phyloP scores from a whole-genome alignment of 2,113 vertebrate species.

The Lucifuga dentata region DNA sequence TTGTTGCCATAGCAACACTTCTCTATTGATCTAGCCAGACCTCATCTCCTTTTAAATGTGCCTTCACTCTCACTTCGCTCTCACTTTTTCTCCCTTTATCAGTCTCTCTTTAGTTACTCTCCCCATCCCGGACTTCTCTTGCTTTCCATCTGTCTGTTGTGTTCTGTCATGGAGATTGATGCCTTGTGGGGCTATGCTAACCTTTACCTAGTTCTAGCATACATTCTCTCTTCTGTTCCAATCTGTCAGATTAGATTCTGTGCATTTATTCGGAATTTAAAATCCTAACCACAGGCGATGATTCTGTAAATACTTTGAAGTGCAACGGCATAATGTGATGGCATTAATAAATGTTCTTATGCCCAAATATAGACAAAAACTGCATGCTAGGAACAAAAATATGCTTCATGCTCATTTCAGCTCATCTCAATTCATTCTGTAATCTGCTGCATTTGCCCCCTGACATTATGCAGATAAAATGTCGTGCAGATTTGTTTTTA shows the following conservation, averaged over 20 bases:
- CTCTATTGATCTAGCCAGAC: slow-evolving; percentile 75
- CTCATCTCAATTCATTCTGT: slow-evolving; percentile 69
- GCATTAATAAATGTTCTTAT: slow-evolving; percentile 78
- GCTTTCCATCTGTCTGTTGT: slow-evolving; percentile 64
- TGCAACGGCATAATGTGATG: slow-evolving; percentile 77
- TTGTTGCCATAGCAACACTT: slow-evolving; percentile 79
- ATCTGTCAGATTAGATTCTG: slow-evolving; percentile 76
- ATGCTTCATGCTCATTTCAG: slow-evolving; percentile 69
- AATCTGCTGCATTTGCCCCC: slow-evolving; percentile 67
- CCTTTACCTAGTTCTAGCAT: slow-evolving; percentile 75
- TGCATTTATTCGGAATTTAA: slow-evolving; percentile 78
- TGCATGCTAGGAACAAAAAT: slow-evolving; percentile 76
- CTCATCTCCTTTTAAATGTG: slow-evolving; percentile 66
- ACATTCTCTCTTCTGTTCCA: slow-evolving; percentile 73
- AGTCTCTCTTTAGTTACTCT: slow-evolving; percentile 65
- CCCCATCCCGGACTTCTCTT: slow-evolving; percentile 48
- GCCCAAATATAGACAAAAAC: slow-evolving; percentile 76
- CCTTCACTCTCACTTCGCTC: slow-evolving; percentile 64
- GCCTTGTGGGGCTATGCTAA: slow-evolving; percentile 72
- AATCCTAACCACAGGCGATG: slow-evolving; percentile 76
- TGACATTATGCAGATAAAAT: slow-evolving; percentile 69
- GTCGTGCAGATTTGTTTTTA: slow-evolving; percentile 49
- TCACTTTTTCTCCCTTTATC: slow-evolving; percentile 54
- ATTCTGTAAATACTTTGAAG: slow-evolving; percentile 82
- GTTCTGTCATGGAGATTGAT: slow-evolving; percentile 70